A percentile compares a stretch with the other conserved stretches of the same genome.
Conservation (phyloP, 2,113 vertebrate species). For the Pardalotus punctatus region DNA sequence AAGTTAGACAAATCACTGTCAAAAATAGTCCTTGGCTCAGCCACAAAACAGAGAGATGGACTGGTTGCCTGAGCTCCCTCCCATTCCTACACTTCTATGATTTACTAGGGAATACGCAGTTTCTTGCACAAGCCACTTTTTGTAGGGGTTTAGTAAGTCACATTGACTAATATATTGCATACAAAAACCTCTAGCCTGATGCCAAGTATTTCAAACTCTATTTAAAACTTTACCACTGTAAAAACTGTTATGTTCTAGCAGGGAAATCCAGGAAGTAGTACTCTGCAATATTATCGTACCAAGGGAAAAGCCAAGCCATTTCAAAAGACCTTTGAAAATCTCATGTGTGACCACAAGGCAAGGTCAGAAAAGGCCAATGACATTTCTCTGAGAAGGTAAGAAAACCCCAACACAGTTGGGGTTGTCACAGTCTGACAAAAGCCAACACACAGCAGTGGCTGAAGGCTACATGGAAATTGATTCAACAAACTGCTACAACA, state of each 20-base stretch:
- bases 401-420: background rate
- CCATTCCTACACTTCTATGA: conserved; percentile 29
- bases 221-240: conserved; percentile 53
- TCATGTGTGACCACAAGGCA: background rate
- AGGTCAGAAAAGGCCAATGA: conserved; percentile 33
- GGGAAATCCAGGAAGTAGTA: conserved; percentile 51
- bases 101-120: conserved; percentile 41
- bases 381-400: conserved; percentile 31
- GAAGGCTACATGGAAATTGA: background rate
- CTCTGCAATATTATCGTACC: background rate
- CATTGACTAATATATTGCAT: conserved; percentile 36
- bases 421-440: background rate
- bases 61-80: conserved; percentile 8
- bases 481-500: background rate
- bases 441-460: background rate
- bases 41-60: background rate
- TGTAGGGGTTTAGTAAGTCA: conserved; percentile 39
- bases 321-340: conserved; percentile 37
- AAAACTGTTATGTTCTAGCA: conserved; percentile 22
- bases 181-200: background rate
- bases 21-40: conserved; percentile 39
- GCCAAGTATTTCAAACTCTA: conserved; percentile 48
- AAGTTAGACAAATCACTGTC: conserved; percentile 38
- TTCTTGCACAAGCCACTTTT: conserved; percentile 36
- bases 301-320: conserved; percentile 15